phyloP scores from a whole-genome alignment of 2,888 invertebrate genomes.

The Temnothorax ravouxi region DNA sequence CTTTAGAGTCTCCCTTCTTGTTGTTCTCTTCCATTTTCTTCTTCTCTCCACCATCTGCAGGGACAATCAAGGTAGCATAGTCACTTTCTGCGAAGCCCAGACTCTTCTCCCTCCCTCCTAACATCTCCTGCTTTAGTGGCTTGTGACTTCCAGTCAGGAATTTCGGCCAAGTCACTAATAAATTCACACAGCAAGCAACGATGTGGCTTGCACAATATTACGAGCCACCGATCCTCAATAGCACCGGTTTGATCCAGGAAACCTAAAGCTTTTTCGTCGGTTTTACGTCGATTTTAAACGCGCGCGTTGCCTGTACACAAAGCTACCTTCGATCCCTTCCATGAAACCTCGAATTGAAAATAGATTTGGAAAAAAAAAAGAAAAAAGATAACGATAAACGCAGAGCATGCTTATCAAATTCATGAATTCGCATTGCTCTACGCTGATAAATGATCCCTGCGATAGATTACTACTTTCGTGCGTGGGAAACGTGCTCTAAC shows the following conservation, averaged over 20 bases:
- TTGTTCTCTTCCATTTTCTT: constrained; percentile 84
- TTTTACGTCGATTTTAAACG: constrained; percentile 30
- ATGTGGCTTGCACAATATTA: constrained; percentile 66
- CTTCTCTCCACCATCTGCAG: constrained; percentile 86
- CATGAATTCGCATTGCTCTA: constrained; percentile 9
- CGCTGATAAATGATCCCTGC: constrained; percentile 50
- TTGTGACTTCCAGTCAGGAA: constrained; percentile 69
- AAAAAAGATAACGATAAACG: constrained; percentile 72
- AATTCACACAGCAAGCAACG: constrained; percentile 66
- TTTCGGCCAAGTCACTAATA: constrained; percentile 71
- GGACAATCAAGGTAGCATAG: constrained; percentile 84
- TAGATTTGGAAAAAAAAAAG: constrained; percentile 73
- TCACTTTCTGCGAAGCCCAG: constrained; percentile 81
- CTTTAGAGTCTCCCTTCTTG: constrained; percentile 85
- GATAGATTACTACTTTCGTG: constrained; percentile 51
- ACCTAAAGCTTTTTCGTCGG: constrained; percentile 65
- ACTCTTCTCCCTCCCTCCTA: constrained; percentile 76
- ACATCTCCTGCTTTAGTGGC: constrained; percentile 71
- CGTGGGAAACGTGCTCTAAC: constrained; percentile 43
- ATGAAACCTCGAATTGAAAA: constrained; percentile 47
- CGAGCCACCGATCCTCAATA: constrained; percentile 71
- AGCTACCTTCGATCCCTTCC: constrained; percentile 60
- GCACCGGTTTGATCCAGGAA: constrained; percentile 67
- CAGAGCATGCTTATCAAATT: constrained; percentile 60
- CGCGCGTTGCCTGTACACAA: constrained; percentile 34